Conservation (phyloP, 1,140 invertebrate genomes). For the Heliconius congener region DNA sequence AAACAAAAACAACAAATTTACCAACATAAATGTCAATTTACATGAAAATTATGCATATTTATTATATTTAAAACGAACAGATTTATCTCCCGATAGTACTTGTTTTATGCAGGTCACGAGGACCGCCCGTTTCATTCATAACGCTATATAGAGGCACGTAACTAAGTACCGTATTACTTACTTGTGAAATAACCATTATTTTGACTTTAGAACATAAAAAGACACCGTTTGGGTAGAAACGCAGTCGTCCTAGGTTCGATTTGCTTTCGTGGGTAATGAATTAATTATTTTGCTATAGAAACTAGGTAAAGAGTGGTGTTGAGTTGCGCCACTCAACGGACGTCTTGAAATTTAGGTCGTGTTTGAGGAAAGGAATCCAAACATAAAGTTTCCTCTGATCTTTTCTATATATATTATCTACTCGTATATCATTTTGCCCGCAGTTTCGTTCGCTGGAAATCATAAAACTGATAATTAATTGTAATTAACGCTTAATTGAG, state of each 20-base stretch:
- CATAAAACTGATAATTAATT: not conserved
- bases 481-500: not conserved
- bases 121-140: constrained; percentile 57
- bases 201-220: constrained; percentile 18
- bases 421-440: not conserved
- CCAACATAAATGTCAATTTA: not conserved
- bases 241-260: no score
- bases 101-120: constrained; percentile 51
- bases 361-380: no score
- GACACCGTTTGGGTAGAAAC: no score
- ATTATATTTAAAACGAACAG: constrained; percentile 8
- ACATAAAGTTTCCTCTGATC: not conserved
- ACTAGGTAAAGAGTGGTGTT: no score
- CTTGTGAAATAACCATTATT: constrained; percentile 2
- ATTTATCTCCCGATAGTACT: constrained; percentile 40
- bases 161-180: constrained; percentile 15
- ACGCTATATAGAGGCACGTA: constrained; percentile 14
- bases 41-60: not conserved
- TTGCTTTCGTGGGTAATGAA: no score
- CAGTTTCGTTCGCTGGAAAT: not conserved
- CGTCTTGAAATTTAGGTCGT: no score
- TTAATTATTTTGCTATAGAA: no score
- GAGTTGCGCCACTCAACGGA: no score
- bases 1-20: not conserved
- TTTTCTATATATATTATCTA: not conserved